Conservation (phyloP, 1,140 invertebrate species). For the Megalopta genalis region DNA sequence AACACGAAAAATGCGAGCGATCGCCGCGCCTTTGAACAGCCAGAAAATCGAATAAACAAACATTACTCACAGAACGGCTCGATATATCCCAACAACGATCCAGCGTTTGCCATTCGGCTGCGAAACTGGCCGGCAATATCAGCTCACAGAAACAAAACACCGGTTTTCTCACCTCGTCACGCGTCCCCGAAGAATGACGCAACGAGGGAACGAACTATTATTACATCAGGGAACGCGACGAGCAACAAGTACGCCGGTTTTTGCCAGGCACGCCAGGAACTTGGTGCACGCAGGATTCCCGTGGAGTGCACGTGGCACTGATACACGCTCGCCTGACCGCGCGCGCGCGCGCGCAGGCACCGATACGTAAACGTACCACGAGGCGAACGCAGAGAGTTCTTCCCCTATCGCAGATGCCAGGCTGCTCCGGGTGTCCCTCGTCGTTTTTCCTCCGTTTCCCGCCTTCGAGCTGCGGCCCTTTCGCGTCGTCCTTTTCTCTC, state of each 20-base stretch:
- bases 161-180: constrained; percentile 18
- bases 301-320: constrained; percentile 67
- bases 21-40: background rate
- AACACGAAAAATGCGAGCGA: background rate
- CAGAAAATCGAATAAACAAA: no score
- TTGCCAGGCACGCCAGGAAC: constrained; percentile 70
- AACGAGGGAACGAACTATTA: constrained; percentile 69
- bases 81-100: no score
- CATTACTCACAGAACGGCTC: no score
- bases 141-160: background rate
- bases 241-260: constrained; percentile 74
- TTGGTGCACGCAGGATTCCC: constrained; percentile 67
- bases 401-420: constrained; percentile 33
- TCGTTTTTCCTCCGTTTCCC: constrained; percentile 5
- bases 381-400: constrained; percentile 33
- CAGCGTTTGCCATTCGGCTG: background rate
- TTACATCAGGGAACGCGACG: constrained; percentile 67
- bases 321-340: constrained; percentile 45
- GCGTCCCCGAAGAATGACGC: constrained; percentile 55
- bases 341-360: background rate
- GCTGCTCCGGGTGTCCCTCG: constrained; percentile 12
- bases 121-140: background rate
- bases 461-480: background rate
- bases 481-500: constrained; percentile 18
- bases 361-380: constrained; percentile 38